Conservation (phyloP, 1,140 invertebrate genomes). For the Nymphalis io region DNA sequence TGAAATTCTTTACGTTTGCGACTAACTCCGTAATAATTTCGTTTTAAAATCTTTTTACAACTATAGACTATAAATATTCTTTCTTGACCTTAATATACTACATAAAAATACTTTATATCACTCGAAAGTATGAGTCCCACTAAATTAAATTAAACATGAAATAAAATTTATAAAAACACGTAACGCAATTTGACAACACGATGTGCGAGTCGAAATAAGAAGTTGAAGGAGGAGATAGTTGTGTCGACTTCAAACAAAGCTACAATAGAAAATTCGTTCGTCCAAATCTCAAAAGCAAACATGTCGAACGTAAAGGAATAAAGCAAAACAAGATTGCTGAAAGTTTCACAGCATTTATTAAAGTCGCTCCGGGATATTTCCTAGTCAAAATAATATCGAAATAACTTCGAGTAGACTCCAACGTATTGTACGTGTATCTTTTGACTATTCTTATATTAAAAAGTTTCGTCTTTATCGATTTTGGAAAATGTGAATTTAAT, state of each 20-base stretch:
- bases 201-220: constrained; percentile 24
- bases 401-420: constrained; percentile 15
- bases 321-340: constrained; percentile 52
- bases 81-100: too few species aligned
- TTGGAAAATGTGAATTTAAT: too few species aligned
- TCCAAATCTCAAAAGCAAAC: constrained; percentile 56
- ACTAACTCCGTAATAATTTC: constrained; percentile 43
- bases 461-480: not conserved
- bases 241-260: constrained; percentile 38
- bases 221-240: constrained; percentile 24
- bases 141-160: not conserved
- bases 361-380: constrained; percentile 43
- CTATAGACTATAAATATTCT: not conserved
- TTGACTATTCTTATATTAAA: not conserved
- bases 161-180: not conserved
- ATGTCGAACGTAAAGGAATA: constrained; percentile 48
- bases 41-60: constrained; percentile 38
- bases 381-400: constrained; percentile 31
- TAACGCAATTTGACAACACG: constrained; percentile 2
- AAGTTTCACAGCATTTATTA: constrained; percentile 59
- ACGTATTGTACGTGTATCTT: not conserved
- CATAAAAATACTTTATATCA: too few species aligned
- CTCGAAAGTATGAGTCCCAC: too few species aligned
- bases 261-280: constrained; percentile 38
- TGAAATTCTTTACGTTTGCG: constrained; percentile 44